Percentiles rank a stretch among this genome's conserved stretches.
These are phyloP conservation scores for Clarias gariepinus DNA, from an alignment of 2,113 vertebrate genomes.

Conservation along the genomic window DNA sequence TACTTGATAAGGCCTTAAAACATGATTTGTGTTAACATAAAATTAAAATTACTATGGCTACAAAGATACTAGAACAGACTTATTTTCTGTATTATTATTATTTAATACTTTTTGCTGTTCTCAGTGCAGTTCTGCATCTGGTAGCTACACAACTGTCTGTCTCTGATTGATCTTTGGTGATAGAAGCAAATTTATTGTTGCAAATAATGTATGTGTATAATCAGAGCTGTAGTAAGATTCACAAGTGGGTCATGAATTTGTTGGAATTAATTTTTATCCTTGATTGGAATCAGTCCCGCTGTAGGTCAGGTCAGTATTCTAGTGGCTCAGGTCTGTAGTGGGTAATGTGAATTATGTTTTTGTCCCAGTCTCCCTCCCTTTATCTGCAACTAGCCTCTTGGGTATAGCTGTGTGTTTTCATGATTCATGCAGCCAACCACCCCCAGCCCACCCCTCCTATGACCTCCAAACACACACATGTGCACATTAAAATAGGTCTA, in stretches of 20 bases:
- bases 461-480: too few species aligned
- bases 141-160: background rate
- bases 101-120: background rate
- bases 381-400: constrained; percentile 19
- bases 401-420: background rate
- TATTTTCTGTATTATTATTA: background rate
- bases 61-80: background rate
- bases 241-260: background rate
- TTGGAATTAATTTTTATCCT: background rate
- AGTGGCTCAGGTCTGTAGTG: constrained; percentile 32
- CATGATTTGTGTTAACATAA: background rate
- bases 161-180: background rate
- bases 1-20: background rate
- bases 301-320: background rate
- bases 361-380: constrained; percentile 13
- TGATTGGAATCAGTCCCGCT: background rate
- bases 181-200: background rate
- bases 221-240: background rate
- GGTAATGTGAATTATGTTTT: constrained; percentile 41
- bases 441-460: too few species aligned
- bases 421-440: background rate
- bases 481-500: background rate
- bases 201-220: too few species aligned
- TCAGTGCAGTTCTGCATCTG: background rate
- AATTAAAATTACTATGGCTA: background rate